Evolutionary conservation across 1,140 invertebrate genomes (phyloP), one percentile per base, ranked within the genome.

Genomic region (Hypsibius dujardini): DNA sequence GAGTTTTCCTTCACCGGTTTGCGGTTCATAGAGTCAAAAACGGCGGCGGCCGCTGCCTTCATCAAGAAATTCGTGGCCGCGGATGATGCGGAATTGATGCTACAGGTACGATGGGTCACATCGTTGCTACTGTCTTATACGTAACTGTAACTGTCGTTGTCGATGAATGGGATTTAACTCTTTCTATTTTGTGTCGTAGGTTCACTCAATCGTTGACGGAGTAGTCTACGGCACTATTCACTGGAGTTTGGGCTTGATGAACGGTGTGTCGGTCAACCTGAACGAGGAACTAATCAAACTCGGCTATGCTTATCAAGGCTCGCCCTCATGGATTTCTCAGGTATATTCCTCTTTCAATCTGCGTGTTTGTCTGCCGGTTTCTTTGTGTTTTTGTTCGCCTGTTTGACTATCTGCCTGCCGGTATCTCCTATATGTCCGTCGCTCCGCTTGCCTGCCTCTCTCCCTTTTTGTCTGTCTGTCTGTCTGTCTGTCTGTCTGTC

Each of bases 71-170:
- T 56, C 7, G 50, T 56, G 50, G n/a, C 7, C n/a, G 50, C 7
- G n/a, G 50, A 56, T n/a, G 50, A n/a, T 56, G 50, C 50, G 7
- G n/a, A 56, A 7, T 7, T n/a, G 7, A n/a, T 56, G 7, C 50
- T 56, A 56, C 7, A 56, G 50, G 50, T 56, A 56, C 50, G 50
- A 56, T n/a, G n/a, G n/a, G n/a, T n/a, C n/a, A n/a, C n/a, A n/a
- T n/a, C n/a, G n/a, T n/a, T n/a, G n/a, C n/a, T n/a, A n/a, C n/a
- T n/a, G n/a, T n/a, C n/a, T n/a, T n/a, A n/a, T n/a, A n/a, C n/a
- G n/a, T n/a, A n/a, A n/a, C n/a, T n/a, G n/a, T n/a, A n/a, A n/a
- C n/a, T n/a, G n/a, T n/a, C n/a, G n/a, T n/a, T n/a, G n/a, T n/a
- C n/a, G n/a, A n/a, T n/a, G n/a, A 56, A 56, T 7, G n/a, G 50